Evolutionary conservation across 2,888 invertebrate species (phyloP).

Genomic region (Nephrotoma appendiculata): DNA sequence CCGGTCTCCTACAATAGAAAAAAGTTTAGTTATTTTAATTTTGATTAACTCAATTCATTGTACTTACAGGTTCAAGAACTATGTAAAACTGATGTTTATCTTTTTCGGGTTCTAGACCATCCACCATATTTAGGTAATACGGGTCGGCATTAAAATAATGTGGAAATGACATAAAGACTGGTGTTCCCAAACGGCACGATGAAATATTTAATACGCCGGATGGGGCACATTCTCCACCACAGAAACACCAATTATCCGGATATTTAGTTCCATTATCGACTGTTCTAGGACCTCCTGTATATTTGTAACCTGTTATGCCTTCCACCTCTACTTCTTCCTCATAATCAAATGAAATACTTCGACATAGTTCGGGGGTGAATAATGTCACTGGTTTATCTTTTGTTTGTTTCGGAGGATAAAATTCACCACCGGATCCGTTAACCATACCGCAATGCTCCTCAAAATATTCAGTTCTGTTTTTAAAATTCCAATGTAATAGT

Average conservation of each 20-base stretch:
- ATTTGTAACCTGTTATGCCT: constrained; percentile 52
- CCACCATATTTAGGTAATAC: constrained; percentile 42
- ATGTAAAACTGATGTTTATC: constrained; percentile 62
- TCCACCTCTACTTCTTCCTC: constrained; percentile 38
- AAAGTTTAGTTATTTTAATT: background rate
- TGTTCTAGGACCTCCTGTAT: constrained; percentile 43
- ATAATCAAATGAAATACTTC: constrained; percentile 48
- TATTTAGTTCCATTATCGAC: constrained; percentile 51
- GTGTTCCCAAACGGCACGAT: constrained; percentile 62
- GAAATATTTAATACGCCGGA: constrained; percentile 66
- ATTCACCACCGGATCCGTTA: constrained; percentile 65
- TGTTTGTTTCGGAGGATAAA: constrained; percentile 51
- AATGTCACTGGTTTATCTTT: constrained; percentile 43
- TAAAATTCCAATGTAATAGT: constrained; percentile 57
- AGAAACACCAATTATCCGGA: constrained; percentile 53
- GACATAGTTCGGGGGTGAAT: constrained; percentile 64
- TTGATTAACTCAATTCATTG: background rate
- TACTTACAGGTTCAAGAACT: constrained; percentile 55
- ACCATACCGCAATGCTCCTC: constrained; percentile 41
- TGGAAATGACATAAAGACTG: constrained; percentile 70
- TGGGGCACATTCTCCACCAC: constrained; percentile 56
- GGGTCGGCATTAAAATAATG: constrained; percentile 70
- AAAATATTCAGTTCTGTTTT: constrained; percentile 38
- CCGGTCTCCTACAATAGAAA: constrained; percentile 45
- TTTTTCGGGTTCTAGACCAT: constrained; percentile 53